A percentile compares a stretch with the other conserved stretches of the same genome.
These are phyloP conservation scores for Hymenochirus boettgeri DNA, from an alignment of 2,113 vertebrate genomes.

Conservation along the genomic window DNA sequence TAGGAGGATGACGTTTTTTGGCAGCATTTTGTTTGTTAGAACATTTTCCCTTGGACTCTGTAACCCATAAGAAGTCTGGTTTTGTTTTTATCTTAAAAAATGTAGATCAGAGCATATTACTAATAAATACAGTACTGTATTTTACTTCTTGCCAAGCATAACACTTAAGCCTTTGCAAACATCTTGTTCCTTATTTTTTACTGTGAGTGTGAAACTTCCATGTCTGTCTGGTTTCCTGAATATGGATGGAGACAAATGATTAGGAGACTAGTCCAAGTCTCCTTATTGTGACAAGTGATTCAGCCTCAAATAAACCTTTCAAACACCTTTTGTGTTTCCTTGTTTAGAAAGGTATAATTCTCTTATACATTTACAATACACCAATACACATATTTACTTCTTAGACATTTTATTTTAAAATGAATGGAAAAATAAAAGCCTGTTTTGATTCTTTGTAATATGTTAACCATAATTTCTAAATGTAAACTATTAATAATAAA, in stretches of 20 bases:
- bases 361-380: too few relatives aligned
- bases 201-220: background rate
- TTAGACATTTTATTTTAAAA: background rate
- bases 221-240: constrained; percentile 3
- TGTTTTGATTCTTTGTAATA: too few relatives aligned
- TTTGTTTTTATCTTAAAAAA: constrained; percentile 17
- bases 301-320: background rate
- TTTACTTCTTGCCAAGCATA: constrained; percentile 5
- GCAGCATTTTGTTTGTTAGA: constrained; percentile 6
- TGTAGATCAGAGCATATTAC: constrained; percentile 13
- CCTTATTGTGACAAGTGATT: background rate
- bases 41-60: constrained; percentile 12
- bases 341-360: too few relatives aligned
- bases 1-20: constrained; percentile 25
- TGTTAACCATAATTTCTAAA: too few relatives aligned
- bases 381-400: background rate
- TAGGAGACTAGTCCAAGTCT: background rate
- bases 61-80: constrained; percentile 1
- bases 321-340: too few relatives aligned
- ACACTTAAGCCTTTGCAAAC: constrained; percentile 4
- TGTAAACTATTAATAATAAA: too few relatives aligned
- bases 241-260: background rate
- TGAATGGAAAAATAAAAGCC: too few relatives aligned
- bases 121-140: constrained; percentile 16
- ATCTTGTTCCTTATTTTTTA: background rate